Base-by-base conservation (phyloP, 2,113 vertebrate species). In the Toxostoma redivivum region DNA sequence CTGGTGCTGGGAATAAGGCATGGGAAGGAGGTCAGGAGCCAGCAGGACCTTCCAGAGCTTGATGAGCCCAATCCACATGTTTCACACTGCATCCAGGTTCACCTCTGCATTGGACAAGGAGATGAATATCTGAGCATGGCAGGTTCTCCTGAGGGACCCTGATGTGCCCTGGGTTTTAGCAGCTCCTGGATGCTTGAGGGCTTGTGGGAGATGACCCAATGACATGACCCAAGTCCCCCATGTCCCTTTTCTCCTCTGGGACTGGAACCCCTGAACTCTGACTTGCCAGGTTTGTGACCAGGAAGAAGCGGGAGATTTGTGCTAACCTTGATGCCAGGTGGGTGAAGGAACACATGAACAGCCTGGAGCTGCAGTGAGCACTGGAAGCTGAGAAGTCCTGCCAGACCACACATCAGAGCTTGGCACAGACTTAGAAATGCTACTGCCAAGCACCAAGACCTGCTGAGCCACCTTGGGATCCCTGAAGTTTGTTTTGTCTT, bases 261-360 rank as follows among this genome's bases (percentile, higher is more conserved):
- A 18, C 56, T 48, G 35, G 83, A 69, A 96, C 44, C 5, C 11
- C 31, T 42, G 53, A 23, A 37, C 33, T 35, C n/a, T 66, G 40
- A 27, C 38, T 85, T 53, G n/a, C 47, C 86, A 97, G 95, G 77
- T 96, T 97, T 40, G 19, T 89, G 51, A 96, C 96, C 71, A 91
- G 82, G 60, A 96, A 94, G 81, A 17, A 72, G 12, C 15, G 28
- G 8, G 24, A 95, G 72, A 51, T 97, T 47, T 97, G 92, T 65
- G 94, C 96, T 15, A 64, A 90, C 61, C 94, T 91, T 33, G 44
- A 50, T 1, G 47, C 74, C 73, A 80, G 12, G 15, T 97, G 96
- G 92, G 92, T 96, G 83, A 89, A 95, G 66, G 92, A 94, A 5
- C 94, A 96, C 0, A 61, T 96, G 77, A 91, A 94, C 16, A 2